A percentile compares a stretch with the other conserved stretches of the same genome.
phyloP scores from a whole-genome alignment of 92 coral and sea anemone genomes.

The Pocillopora grandis region DNA sequence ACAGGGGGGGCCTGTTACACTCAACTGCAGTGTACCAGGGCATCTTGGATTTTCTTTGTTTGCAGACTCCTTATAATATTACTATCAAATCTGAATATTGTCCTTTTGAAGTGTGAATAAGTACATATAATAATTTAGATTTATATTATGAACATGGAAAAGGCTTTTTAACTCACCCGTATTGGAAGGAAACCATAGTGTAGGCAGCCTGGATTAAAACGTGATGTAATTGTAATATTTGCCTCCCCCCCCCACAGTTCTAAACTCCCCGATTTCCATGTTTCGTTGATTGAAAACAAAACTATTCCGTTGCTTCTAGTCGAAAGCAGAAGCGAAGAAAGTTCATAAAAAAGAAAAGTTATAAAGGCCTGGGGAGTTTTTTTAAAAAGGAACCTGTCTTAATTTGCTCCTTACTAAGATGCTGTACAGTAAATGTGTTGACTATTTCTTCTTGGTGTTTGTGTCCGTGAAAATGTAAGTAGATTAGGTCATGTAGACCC shows the following conservation, averaged over 20 bases:
- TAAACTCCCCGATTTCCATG: constrained; percentile 38
- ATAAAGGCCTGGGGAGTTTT: constrained; percentile 49
- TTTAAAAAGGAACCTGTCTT: constrained; percentile 33
- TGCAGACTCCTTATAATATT: no score
- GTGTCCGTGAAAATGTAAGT: no score
- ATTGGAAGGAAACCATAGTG: constrained; percentile 59
- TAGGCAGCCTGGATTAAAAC: constrained; percentile 61
- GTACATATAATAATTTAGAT: constrained; percentile 99
- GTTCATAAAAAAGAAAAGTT: constrained; percentile 5
- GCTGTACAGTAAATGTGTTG: no score
- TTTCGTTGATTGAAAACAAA: constrained; percentile 26
- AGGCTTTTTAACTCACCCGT: constrained; percentile 87
- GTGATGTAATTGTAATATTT: constrained; percentile 66
- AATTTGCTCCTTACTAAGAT: no score
- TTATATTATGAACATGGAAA: constrained; percentile 97
- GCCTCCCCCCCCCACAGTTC: constrained; percentile 39
- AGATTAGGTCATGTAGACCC: no score
- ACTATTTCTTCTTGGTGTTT: no score
- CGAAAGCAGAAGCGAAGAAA: constrained; percentile 28
- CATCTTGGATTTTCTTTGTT: no score
- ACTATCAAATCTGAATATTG: no score
- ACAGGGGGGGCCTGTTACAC: no score
- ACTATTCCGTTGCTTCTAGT: constrained; percentile 37
- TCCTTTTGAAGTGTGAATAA: constrained; percentile 79
- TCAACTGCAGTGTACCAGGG: no score